Evolutionary conservation across 2,113 vertebrate species (phyloP).

Genomic region (Hydrolagus affinis): DNA sequence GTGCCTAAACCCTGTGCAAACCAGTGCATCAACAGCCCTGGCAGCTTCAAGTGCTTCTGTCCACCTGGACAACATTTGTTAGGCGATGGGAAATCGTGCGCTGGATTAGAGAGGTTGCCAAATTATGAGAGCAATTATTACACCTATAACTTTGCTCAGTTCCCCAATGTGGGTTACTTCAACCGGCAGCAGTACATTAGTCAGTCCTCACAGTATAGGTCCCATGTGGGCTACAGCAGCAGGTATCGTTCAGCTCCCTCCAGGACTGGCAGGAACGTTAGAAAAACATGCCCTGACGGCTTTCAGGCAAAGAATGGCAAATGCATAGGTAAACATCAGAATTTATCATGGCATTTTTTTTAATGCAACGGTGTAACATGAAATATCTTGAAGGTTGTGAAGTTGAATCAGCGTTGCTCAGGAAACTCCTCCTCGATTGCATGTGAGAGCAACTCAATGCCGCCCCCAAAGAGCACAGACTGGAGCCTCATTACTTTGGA

Average conservation of each 20-base stretch:
- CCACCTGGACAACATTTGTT: slow-evolving; percentile 79
- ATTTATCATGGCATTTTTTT: slow-evolving; percentile 35
- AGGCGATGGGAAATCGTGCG: slow-evolving; percentile 93
- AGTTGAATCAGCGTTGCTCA: neutral
- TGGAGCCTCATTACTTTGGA: no score
- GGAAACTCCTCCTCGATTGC: neutral
- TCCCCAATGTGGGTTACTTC: slow-evolving; percentile 54
- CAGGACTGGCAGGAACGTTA: slow-evolving; percentile 65
- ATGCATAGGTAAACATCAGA: slow-evolving; percentile 88
- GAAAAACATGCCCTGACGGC: slow-evolving; percentile 72
- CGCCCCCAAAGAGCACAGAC: no score
- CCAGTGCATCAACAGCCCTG: slow-evolving; percentile 82
- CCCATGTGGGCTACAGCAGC: slow-evolving; percentile 58
- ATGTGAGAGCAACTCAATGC: neutral
- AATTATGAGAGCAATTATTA: slow-evolving; percentile 64
- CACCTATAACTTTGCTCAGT: slow-evolving; percentile 73
- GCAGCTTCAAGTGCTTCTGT: slow-evolving; percentile 93
- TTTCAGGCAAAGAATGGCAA: slow-evolving; percentile 65
- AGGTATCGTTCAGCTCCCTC: slow-evolving; percentile 61
- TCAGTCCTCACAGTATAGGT: slow-evolving; percentile 80
- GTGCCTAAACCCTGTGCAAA: slow-evolving; percentile 81
- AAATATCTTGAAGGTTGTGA: slow-evolving; percentile 4
- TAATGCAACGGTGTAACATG: neutral
- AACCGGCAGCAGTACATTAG: slow-evolving; percentile 67
- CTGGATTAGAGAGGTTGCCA: slow-evolving; percentile 83